Evolutionary conservation across 2,888 invertebrate species (phyloP), one percentile per base, ranked within the genome.

Genomic region (Leptura quadrifasciata): DNA sequence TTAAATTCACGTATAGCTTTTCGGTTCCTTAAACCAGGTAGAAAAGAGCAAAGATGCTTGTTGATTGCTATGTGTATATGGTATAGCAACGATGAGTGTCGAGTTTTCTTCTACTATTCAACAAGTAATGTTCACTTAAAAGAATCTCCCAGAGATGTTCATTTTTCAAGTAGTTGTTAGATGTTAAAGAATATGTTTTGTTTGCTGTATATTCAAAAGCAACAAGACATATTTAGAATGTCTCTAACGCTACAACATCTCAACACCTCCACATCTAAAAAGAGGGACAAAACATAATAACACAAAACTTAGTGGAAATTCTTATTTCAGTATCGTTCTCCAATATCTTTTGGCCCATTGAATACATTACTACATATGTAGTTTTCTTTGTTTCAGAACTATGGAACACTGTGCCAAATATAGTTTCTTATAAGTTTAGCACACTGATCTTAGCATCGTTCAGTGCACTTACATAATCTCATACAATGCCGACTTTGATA

Each of bases 21-120:
- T 39, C 12, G 6, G 0, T 39, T 39, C 12, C 12, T 6, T 39
- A 39, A 39, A 1, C 3, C 0, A 47, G 47, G 5, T 17, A 47
- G 47, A 1, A n/a, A 47, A 47, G n/a, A 47, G 47, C 17, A 47
- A 3, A 4, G n/a, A 5, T n/a, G 12, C n/a, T 47, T 47, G 47
- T 47, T 47, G 47, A 47, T 47, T 47, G n/a, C 47, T 47, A 47
- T 47, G n/a, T 47, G 47, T n/a, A n/a, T 47, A 47, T 47, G 47
- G n/a, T n/a, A 47, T 47, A 47, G 47, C 47, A 47, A 47, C 47
- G 47, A 47, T 47, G 47, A 47, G 47, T 47, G 47, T 47, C 17
- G 47, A 47, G 47, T n/a, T 47, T n/a, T n/a, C 17, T 12, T 2
- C n/a, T n/a, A 47, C n/a, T n/a, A 0, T 47, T 47, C 47, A n/a